Conservation (phyloP, 1,140 invertebrate genomes). For the Panagrolaimus sp. region DNA sequence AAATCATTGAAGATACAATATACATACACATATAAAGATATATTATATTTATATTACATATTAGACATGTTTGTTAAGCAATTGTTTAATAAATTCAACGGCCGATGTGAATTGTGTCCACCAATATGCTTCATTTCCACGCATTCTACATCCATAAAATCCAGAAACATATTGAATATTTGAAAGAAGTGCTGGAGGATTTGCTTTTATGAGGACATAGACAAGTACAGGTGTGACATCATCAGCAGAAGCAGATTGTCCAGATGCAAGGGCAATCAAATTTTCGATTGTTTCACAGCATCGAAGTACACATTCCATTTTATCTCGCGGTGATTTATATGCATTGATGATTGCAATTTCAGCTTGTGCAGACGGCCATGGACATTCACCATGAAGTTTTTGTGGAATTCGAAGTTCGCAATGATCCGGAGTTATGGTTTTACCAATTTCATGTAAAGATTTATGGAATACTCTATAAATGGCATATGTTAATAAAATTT, state of each 20-base stretch:
- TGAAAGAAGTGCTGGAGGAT: constrained; percentile 86
- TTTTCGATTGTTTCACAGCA: constrained; percentile 85
- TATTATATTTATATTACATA: too few species aligned
- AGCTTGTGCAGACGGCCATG: constrained; percentile 91
- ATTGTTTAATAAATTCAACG: constrained; percentile 84
- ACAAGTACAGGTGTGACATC: constrained; percentile 93
- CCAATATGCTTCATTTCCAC: constrained; percentile 90
- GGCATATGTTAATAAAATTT: constrained; percentile 24
- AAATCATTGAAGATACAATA: too few species aligned
- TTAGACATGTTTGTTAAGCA: constrained; percentile 35
- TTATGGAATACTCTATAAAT: constrained; percentile 50
- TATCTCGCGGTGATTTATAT: constrained; percentile 87
- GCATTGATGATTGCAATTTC: constrained; percentile 84
- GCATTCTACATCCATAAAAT: constrained; percentile 76
- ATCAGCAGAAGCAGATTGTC: constrained; percentile 86
- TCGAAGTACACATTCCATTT: constrained; percentile 78
- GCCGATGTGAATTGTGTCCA: constrained; percentile 96
- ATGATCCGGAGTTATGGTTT: constrained; percentile 41
- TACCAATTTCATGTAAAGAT: constrained; percentile 38
- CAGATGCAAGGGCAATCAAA: constrained; percentile 65
- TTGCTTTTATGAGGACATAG: constrained; percentile 79
- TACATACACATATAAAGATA: too few species aligned
- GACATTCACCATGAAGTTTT: constrained; percentile 79
- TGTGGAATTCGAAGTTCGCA: constrained; percentile 53
- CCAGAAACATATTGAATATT: constrained; percentile 92